phyloP scores from a whole-genome alignment of 1,140 invertebrate genomes.

The Drosophila parabipectinata region DNA sequence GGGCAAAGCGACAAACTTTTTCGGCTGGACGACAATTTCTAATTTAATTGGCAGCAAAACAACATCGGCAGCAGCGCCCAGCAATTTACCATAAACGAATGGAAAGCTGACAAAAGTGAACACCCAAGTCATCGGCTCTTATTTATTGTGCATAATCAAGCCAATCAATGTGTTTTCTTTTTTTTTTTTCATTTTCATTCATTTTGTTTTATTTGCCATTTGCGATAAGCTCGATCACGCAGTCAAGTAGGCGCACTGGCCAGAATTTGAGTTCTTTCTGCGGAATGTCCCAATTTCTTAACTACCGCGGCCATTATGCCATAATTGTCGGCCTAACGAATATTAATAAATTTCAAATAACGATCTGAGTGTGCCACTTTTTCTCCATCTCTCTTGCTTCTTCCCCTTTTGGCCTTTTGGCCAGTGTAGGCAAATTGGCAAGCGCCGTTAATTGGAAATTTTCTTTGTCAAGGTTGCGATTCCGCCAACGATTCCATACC shows the following conservation, averaged over 20 bases:
- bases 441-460: constrained; percentile 65
- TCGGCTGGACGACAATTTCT: constrained; percentile 75
- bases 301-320: constrained; percentile 24
- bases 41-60: constrained; percentile 73
- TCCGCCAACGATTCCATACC: background rate
- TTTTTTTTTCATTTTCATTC: constrained; percentile 22
- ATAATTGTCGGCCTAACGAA: constrained; percentile 33
- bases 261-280: constrained; percentile 27
- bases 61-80: constrained; percentile 46
- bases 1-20: constrained; percentile 47
- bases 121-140: constrained; percentile 33
- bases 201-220: constrained; percentile 19
- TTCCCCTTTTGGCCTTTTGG: constrained; percentile 4
- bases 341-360: constrained; percentile 36
- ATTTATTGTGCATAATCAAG: constrained; percentile 74
- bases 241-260: background rate
- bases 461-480: constrained; percentile 73
- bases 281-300: constrained; percentile 31
- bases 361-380: constrained; percentile 36
- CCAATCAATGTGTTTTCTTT: constrained; percentile 64
- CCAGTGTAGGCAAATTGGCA: constrained; percentile 54
- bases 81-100: constrained; percentile 74
- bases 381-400: constrained; percentile 12
- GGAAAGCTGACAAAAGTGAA: constrained; percentile 66
- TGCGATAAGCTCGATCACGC: constrained; percentile 34